A percentile compares a stretch with the other conserved stretches of the same genome.
These are phyloP conservation scores for Scaptomyza reducta DNA, from an alignment of 2,888 invertebrate species.

Conservation along the genomic window DNA sequence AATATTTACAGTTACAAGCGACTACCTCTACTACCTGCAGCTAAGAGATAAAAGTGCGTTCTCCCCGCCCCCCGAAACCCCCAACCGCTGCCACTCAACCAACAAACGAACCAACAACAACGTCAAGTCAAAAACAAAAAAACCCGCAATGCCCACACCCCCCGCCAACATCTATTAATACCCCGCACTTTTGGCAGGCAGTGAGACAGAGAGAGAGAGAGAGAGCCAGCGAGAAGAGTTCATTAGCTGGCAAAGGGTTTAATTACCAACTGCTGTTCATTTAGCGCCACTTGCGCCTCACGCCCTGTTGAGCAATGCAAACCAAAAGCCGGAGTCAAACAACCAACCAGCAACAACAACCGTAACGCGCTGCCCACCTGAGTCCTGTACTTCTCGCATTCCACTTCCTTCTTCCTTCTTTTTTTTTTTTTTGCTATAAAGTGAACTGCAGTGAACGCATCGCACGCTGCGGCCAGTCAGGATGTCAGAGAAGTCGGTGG, in stretches of 20 bases:
- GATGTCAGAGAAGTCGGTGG: constrained; percentile 23
- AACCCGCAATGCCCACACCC: background rate
- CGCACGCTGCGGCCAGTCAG: constrained; percentile 51
- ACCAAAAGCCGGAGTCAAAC: constrained; percentile 58
- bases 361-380: constrained; percentile 21
- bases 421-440: too few species aligned
- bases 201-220: background rate
- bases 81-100: background rate
- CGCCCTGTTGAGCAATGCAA: constrained; percentile 84
- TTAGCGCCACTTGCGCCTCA: constrained; percentile 84
- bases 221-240: constrained; percentile 81
- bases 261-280: constrained; percentile 84
- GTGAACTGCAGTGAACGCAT: constrained; percentile 38
- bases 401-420: constrained; percentile 10
- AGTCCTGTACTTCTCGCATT: background rate
- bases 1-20: constrained; percentile 67
- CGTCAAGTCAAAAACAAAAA: background rate
- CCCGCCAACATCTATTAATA: background rate
- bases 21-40: constrained; percentile 57
- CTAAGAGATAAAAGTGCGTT: constrained; percentile 68
- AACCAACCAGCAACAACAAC: constrained; percentile 6
- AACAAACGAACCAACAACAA: background rate
- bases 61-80: background rate
- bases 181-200: constrained; percentile 7
- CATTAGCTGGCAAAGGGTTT: constrained; percentile 83